Base-by-base conservation (phyloP, 2,797 vertebrate genomes). In the Fistularia commersonii region DNA sequence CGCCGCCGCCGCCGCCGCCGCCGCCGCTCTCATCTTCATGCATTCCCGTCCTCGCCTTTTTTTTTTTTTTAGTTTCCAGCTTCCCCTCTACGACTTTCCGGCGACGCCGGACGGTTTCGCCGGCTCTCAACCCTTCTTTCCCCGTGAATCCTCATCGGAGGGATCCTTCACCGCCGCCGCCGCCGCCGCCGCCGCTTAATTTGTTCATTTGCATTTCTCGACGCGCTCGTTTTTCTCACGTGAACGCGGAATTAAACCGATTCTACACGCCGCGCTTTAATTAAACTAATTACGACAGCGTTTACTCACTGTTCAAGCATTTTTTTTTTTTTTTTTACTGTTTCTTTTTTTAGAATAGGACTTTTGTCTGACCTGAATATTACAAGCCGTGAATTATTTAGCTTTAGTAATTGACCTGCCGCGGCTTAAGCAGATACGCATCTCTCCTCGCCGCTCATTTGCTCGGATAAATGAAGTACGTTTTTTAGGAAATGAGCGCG, bases 321-420 rank as follows among this genome's bases (percentile, higher is more conserved):
- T n/a, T n/a, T n/a, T n/a, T n/a, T n/a, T n/a, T n/a, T n/a, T n/a
- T n/a, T n/a, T n/a, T n/a, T n/a, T n/a, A n/a, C n/a, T n/a, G n/a
- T n/a, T n/a, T n/a, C 64, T 54, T 35, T 55, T 58, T 55, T 54
- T 14, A 11, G 8, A 65, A 31, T 14, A 31, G 38, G 43, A 23
- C 58, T 75, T 79, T 77, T 62, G 54, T 66, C 33, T 40, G 42
- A 66, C 65, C 77, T 74, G 55, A 74, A 76, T 73, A 74, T 80
- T 76, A 71, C 54, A 62, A 54, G 51, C 45, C 48, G 66, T 86
- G 66, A 88, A 88, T 86, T 79, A 87, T 83, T 85, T 69, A 80
- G 62, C 69, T 56, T 51, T 51, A 52, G 65, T 83, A 88, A 87
- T 84, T 82, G 82, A 85, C 80, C 82, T 64, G 67, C 71, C 54